Conservation (phyloP, 2,888 invertebrate species). For the Nemoura dubitans region DNA sequence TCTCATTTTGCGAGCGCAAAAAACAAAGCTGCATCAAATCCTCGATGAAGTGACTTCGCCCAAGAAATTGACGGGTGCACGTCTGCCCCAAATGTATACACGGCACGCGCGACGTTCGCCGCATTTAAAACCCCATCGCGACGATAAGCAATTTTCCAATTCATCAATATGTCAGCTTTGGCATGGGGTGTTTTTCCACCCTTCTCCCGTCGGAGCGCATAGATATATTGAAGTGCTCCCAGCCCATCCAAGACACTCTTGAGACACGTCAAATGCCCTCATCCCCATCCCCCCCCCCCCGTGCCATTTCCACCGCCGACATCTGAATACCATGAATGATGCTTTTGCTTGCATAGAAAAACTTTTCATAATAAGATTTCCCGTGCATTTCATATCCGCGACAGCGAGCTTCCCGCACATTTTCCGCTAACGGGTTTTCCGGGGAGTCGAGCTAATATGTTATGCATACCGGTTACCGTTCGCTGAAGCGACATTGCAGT, state of each 20-base stretch:
- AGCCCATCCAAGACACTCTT: background rate
- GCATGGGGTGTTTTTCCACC: background rate
- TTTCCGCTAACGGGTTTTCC: constrained; percentile 5
- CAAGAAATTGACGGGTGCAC: no score
- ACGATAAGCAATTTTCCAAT: constrained; percentile 7
- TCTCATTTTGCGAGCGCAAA: no score
- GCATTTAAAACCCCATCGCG: background rate
- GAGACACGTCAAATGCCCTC: background rate
- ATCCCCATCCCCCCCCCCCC: background rate
- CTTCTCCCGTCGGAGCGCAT: background rate
- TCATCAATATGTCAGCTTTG: background rate
- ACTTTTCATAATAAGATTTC: background rate
- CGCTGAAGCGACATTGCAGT: background rate
- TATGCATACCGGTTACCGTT: background rate
- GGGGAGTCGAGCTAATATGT: background rate
- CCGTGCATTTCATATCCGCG: background rate
- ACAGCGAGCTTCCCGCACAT: background rate
- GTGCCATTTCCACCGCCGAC: background rate
- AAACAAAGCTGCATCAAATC: no score
- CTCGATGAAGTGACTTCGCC: no score
- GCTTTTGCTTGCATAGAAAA: background rate
- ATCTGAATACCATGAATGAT: constrained; percentile 4
- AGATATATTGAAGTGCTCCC: background rate
- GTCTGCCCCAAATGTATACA: no score
- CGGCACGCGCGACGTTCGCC: background rate